Evolutionary conservation across 2,113 vertebrate species (phyloP).

Genomic region (Globicephala melas): DNA sequence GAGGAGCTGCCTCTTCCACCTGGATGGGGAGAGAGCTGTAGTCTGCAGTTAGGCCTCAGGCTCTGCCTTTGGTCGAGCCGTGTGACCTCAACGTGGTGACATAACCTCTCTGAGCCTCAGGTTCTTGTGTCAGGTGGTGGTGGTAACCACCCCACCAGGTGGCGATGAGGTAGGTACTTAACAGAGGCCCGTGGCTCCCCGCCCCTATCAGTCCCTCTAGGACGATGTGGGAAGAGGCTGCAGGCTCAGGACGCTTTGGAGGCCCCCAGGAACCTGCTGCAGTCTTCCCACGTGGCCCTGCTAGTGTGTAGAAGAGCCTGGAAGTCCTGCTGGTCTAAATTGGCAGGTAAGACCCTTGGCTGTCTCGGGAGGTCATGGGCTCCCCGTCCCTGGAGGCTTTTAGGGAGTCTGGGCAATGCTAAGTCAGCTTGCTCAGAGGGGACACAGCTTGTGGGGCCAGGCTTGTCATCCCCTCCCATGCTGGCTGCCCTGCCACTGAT

Average conservation of each 20-base stretch:
- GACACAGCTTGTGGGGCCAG: background rate
- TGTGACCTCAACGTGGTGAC: background rate
- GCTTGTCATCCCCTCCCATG: too few species aligned
- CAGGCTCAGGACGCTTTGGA: too few species aligned
- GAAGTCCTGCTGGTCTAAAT: background rate
- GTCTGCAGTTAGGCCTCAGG: background rate
- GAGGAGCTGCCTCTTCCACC: background rate
- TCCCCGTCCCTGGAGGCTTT: background rate
- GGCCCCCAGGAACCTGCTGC: background rate
- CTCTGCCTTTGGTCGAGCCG: background rate
- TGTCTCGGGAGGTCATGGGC: rapidly evolving
- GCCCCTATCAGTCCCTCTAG: background rate
- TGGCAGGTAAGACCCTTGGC: background rate
- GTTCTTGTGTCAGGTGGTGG: background rate
- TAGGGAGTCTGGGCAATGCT: background rate
- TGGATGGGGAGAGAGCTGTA: background rate
- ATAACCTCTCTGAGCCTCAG: background rate
- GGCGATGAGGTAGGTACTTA: background rate
- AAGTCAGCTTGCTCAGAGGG: background rate
- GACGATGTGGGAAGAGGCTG: background rate
- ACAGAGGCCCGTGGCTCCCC: background rate
- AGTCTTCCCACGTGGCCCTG: too few species aligned
- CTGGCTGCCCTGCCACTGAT: background rate
- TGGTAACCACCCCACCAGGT: background rate
- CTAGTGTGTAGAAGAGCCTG: background rate